Evolutionary conservation across 2,888 invertebrate species (phyloP).

Genomic region (Drosophila fungiperda): DNA sequence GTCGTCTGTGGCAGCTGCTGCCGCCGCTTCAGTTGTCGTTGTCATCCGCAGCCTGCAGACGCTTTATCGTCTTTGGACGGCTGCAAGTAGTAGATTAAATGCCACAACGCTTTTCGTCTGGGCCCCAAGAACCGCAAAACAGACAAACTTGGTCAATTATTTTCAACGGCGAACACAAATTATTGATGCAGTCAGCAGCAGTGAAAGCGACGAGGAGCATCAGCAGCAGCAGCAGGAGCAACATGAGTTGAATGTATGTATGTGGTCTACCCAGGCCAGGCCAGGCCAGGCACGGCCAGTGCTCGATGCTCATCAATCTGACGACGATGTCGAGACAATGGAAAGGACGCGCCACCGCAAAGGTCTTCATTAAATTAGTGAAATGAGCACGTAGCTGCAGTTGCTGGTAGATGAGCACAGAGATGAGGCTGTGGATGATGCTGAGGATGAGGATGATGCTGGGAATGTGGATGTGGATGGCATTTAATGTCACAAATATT

Average conservation of each 20-base stretch:
- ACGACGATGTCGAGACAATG: conserved; percentile 65
- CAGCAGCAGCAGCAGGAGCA: conserved; percentile 16
- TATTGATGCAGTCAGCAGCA: conserved; percentile 72
- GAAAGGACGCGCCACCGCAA: conserved; percentile 70
- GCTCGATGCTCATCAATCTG: conserved; percentile 72
- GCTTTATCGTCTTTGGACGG: conserved; percentile 22
- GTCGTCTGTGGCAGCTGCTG: conserved; percentile 65
- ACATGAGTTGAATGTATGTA: conserved; percentile 18
- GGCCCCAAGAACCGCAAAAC: conserved; percentile 67
- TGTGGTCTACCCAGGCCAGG: conserved; percentile 44
- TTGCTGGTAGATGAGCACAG: conserved; percentile 18
- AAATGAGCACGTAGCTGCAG: conserved; percentile 68
- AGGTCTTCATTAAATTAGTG: conserved; percentile 83
- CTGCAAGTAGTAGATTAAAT: conserved; percentile 79
- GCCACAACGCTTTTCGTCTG: conserved; percentile 63
- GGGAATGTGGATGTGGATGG: conserved; percentile 29
- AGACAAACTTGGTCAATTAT: conserved; percentile 82
- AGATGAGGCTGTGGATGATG: conserved; percentile 14
- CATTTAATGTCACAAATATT: conserved; percentile 80
- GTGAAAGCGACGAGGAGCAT: conserved; percentile 43
- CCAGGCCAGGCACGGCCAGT: conserved; percentile 44
- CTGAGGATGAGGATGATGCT: conserved; percentile 7
- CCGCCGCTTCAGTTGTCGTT: conserved; percentile 55
- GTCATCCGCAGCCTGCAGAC: conserved; percentile 32
- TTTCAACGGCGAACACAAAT: conserved; percentile 81